Base-by-base conservation (phyloP, 2,113 vertebrate species). In the Loxodonta africana region DNA sequence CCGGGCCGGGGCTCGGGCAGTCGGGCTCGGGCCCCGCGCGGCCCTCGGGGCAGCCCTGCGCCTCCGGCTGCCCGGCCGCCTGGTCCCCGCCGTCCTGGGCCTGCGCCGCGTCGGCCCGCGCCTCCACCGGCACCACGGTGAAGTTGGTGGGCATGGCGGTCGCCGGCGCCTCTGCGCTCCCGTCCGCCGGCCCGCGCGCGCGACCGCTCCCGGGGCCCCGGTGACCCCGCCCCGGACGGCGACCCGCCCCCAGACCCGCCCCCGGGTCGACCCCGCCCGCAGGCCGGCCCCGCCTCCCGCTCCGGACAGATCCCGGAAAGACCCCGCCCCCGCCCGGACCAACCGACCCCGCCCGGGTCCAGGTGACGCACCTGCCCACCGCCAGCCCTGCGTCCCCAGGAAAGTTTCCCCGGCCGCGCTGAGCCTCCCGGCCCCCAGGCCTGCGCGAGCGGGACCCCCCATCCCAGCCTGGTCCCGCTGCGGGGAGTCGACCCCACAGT, bases 111-210 rank as follows among this genome's bases (percentile, higher is more conserved):
- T 95, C 98, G 15, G 89, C 94, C 94, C 98, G 97, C 84, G 97
- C 98, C 92, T 98, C 98, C 95, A 99, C 98, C 2, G 98, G 98
- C 91, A 99, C 98, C 95, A 99, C 98, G 0, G 98, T 99, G 94
- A 99, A 99, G 97, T 93, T 99, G 21, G 98, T 99, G 93, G 98
- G 98, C 98, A 99, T 99, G 65, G 90, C 85, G 37, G 37, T 5
- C 48, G n/a, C 53, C 69, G 33, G 69, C 33, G 33, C 69, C 69
- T 15, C 8, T 8, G 26, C 83, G 21, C n/a, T 26, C 1, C 33
- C 1, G 46, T 2, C 44, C 14, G 65, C 65, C 60, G 6, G 26
- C 21, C 30, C 46, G 5, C 87, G 17, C 69, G 7, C 48, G 53
- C 37, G 51, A 20, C 25, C 23, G 51, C 94, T 48, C 25, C 18